A percentile compares a stretch with the other conserved stretches of the same genome.
These are phyloP conservation scores for Boulengeromyrus knoepffleri DNA, from an alignment of 2,113 vertebrate genomes.

Conservation along the genomic window DNA sequence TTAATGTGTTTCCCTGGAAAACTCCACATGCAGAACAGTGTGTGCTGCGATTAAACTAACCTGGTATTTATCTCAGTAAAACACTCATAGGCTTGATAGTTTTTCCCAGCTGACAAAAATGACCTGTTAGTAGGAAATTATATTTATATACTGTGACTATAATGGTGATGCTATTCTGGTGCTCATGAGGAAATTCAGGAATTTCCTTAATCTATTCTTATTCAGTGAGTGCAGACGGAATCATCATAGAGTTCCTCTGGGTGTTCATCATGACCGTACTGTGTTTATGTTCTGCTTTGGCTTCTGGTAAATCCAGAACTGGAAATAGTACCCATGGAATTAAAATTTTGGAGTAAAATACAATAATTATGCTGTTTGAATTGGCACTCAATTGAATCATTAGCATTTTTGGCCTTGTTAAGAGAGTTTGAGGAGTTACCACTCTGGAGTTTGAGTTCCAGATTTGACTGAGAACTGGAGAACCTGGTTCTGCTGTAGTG, in stretches of 20 bases:
- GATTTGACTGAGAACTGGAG: not conserved
- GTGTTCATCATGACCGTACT: not conserved
- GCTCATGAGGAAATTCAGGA: not conserved
- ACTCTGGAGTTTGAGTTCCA: not conserved
- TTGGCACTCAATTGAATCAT: not conserved
- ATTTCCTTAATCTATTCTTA: not conserved
- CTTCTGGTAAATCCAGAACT: not conserved
- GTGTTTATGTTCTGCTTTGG: not conserved
- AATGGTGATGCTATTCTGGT: not conserved
- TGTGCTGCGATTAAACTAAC: not conserved
- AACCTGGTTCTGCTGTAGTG: not conserved
- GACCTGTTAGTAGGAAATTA: not conserved
- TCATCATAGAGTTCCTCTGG: not conserved
- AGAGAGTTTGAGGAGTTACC: not conserved
- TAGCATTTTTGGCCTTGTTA: not conserved
- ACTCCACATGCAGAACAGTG: not conserved
- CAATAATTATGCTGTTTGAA: not conserved
- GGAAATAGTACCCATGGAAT: not conserved
- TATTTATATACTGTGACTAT: not conserved
- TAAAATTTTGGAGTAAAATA: not conserved
- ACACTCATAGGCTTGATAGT: not conserved
- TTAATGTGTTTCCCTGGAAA: not conserved
- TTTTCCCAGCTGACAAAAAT: not conserved
- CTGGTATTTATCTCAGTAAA: not conserved
- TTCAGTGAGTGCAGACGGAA: not conserved